These are phyloP conservation scores for Dicranocentrus wangi DNA, from an alignment of 2,888 invertebrate genomes.

Conservation along the genomic window DNA sequence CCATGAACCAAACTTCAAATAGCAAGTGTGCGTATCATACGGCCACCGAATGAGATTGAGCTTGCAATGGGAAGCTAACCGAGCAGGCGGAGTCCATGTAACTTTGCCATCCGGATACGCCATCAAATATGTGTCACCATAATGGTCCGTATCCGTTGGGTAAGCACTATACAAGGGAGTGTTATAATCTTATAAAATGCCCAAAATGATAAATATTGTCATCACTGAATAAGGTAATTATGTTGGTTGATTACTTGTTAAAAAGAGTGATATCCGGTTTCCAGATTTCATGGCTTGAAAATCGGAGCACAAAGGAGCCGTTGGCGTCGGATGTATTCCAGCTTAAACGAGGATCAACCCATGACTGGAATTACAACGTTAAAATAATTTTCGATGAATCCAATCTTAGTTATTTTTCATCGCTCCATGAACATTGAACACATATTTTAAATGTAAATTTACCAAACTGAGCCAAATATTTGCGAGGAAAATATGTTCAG, in stretches of 20 bases:
- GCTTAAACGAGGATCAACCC: conserved; percentile 83
- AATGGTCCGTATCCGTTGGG: conserved; percentile 79
- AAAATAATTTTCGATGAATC: too few relatives aligned
- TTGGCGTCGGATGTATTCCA: conserved; percentile 84
- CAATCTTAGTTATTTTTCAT: too few relatives aligned
- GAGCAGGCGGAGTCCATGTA: conserved; percentile 81
- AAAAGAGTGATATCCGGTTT: conserved; percentile 84
- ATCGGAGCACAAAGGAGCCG: conserved; percentile 79
- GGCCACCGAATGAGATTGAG: conserved; percentile 85
- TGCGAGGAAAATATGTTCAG: conserved; percentile 65
- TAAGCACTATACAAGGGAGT: conserved; percentile 78
- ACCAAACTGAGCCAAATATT: conserved; percentile 79
- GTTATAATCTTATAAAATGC: conserved; percentile 58
- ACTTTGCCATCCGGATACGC: conserved; percentile 76
- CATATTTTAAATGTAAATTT: too few relatives aligned
- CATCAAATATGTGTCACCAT: conserved; percentile 78
- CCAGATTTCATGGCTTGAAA: conserved; percentile 85
- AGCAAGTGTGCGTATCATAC: conserved; percentile 82
- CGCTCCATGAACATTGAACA: too few relatives aligned
- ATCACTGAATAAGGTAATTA: too few relatives aligned
- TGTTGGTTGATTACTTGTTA: conserved; percentile 77
- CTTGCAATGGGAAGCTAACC: conserved; percentile 81
- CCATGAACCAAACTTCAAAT: conserved; percentile 84
- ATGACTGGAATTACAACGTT: conserved; percentile 76
- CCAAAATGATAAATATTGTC: neutral